A percentile compares a stretch with the other conserved stretches of the same genome.
phyloP scores from a whole-genome alignment of 2,888 invertebrate species.

The Lasius fuliginosus region DNA sequence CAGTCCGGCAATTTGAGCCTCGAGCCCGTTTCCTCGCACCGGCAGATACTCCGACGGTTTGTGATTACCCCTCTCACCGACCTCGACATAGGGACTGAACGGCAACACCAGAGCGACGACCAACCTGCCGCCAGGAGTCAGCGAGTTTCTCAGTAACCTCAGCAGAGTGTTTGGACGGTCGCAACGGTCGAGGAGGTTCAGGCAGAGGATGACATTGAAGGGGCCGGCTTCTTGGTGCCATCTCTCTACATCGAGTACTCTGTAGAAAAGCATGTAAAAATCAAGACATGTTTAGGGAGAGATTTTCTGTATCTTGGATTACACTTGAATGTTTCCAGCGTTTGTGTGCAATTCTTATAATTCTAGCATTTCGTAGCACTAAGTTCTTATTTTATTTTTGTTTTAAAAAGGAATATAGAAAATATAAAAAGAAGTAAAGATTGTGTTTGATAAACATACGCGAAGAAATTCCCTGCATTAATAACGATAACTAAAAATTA shows the following conservation, averaged over 20 bases:
- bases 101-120: conserved; percentile 97
- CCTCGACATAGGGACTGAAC: conserved; percentile 97
- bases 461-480: background rate
- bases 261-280: conserved; percentile 78
- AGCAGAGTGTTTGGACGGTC: conserved; percentile 94
- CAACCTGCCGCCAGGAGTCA: conserved; percentile 92
- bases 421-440: background rate
- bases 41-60: conserved; percentile 91
- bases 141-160: conserved; percentile 90
- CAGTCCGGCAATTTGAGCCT: conserved; percentile 93
- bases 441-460: background rate
- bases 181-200: conserved; percentile 98
- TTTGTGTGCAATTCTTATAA: background rate
- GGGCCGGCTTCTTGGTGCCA: conserved; percentile 88
- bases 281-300: background rate
- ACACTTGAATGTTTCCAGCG: background rate
- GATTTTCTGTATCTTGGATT: background rate
- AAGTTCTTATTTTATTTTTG: background rate
- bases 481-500: background rate
- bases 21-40: conserved; percentile 90
- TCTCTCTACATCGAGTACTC: conserved; percentile 90
- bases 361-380: background rate
- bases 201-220: conserved; percentile 94
- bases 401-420: background rate
- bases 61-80: conserved; percentile 91